phyloP scores from a whole-genome alignment of 1,140 invertebrate genomes.

The Oryzaephilus surinamensis region DNA sequence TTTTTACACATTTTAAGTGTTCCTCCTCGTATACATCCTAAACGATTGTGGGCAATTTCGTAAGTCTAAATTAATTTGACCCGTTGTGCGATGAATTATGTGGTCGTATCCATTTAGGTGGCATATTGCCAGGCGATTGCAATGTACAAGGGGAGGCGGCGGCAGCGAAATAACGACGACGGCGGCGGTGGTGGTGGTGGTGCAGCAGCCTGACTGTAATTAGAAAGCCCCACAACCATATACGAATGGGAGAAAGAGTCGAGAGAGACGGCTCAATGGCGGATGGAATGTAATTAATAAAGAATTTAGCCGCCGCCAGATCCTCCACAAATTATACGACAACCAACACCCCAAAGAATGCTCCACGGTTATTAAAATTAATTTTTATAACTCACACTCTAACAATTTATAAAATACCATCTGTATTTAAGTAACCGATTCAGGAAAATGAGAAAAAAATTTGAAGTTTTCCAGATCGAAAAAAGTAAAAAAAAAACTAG shows the following conservation, averaged over 20 bases:
- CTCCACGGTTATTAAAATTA: conserved; percentile 15
- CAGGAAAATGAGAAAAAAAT: no score
- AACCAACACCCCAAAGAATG: conserved; percentile 14
- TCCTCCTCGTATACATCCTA: conserved; percentile 5
- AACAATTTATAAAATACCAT: no score
- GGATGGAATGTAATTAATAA: conserved; percentile 30
- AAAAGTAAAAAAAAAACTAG: no score
- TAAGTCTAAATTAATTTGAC: conserved; percentile 30
- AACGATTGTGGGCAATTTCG: conserved; percentile 20
- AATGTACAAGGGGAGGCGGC: conserved; percentile 25
- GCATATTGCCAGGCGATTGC: conserved; percentile 31
- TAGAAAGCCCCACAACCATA: conserved; percentile 24
- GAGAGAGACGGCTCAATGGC: conserved; percentile 12
- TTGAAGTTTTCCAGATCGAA: no score
- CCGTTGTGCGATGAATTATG: conserved; percentile 29
- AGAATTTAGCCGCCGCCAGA: conserved; percentile 24
- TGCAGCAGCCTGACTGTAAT: no score
- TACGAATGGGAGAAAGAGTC: no score
- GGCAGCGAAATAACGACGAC: no score
- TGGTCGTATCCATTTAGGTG: conserved; percentile 30
- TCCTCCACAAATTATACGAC: conserved; percentile 10
- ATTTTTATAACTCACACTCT: no score
- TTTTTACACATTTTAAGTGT: background rate
- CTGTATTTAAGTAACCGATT: no score
- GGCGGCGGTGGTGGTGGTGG: no score